phyloP scores from a whole-genome alignment of 30 jellyfish, hydroid and myxozoan species.

The Euphysa ruthae region DNA sequence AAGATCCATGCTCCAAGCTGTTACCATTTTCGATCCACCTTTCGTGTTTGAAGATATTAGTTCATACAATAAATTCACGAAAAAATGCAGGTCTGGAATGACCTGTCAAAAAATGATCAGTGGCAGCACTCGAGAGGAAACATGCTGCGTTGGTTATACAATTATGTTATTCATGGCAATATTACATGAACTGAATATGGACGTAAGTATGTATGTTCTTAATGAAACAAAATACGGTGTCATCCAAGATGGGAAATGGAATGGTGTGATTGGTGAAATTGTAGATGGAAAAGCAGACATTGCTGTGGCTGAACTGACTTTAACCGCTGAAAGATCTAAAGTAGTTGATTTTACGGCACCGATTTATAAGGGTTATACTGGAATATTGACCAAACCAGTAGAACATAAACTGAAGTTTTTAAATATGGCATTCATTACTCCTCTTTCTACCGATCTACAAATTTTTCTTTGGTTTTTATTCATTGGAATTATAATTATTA shows the following conservation, averaged over 20 bases:
- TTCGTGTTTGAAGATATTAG: neutral
- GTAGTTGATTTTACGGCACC: slow-evolving; percentile 51
- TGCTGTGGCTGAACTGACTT: slow-evolving; percentile 59
- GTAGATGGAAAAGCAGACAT: slow-evolving; percentile 51
- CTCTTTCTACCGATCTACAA: slow-evolving; percentile 26
- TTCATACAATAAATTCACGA: neutral
- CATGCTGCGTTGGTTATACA: slow-evolving; percentile 12
- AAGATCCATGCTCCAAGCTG: too few species aligned
- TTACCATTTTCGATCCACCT: too few species aligned
- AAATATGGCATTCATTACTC: slow-evolving; percentile 31
- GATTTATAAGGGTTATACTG: slow-evolving; percentile 17
- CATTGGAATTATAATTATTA: slow-evolving; percentile 18
- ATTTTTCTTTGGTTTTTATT: slow-evolving; percentile 22
- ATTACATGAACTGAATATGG: neutral
- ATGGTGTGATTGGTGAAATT: slow-evolving; percentile 76
- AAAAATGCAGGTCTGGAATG: neutral
- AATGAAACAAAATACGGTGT: slow-evolving; percentile 1
- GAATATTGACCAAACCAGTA: slow-evolving; percentile 20
- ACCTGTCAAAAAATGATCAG: slow-evolving; percentile 1
- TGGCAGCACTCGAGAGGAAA: neutral
- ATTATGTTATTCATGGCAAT: neutral
- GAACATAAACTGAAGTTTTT: neutral
- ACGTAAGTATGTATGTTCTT: neutral
- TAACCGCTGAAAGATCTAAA: slow-evolving; percentile 25
- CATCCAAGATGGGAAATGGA: slow-evolving; percentile 56